Evolutionary conservation across 1,140 invertebrate genomes (phyloP), one percentile per base, ranked within the genome.

Genomic region (Plutomurus gul): DNA sequence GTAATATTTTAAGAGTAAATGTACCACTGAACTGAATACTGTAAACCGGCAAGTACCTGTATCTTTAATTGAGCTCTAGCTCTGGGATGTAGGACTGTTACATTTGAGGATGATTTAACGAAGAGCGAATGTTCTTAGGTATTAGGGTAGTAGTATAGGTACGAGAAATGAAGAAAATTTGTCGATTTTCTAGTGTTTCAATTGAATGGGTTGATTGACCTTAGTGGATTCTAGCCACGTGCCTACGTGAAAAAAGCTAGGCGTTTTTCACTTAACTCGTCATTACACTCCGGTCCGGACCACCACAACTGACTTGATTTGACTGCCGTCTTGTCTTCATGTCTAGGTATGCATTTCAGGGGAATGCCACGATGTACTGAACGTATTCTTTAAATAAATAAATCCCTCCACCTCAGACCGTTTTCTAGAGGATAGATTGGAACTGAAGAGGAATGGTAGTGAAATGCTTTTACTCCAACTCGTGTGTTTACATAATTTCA

Each of bases 151-250:
- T 7, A n/a, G 46, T 3, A 20, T 6, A 18, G 13, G n/a, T 2
- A 30, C 8, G 51, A 27, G 27, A 30, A n/a, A 65, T 16, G 47
- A 33, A 30, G n/a, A 65, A 65, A 36, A 33, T 65, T 27, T 65
- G 56, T 65, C 27, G 13, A 36, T 65, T 65, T 65, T 33, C 27
- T 65, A 30, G 18, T 33, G 70, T 72, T 40, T 40, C 3, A 43
- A 43, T 72, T 27, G 70, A 43, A 40, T 40, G 70, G 40, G 70
- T 72, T 72, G 70, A 40, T 72, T 72, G 70, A 72, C 70, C 70
- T 65, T 65, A 65, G 70, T 40, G 40, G 70, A 72, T 72, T 72
- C 36, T 27, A 43, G 70, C 70, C 70, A 72, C 70, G 70, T 72
- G 70, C 70, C 70, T 40, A 39, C 39, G 36, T 65, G 56, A 65